These are phyloP conservation scores for Vimba vimba DNA, from an alignment of 2,113 vertebrate genomes.

Conservation along the genomic window DNA sequence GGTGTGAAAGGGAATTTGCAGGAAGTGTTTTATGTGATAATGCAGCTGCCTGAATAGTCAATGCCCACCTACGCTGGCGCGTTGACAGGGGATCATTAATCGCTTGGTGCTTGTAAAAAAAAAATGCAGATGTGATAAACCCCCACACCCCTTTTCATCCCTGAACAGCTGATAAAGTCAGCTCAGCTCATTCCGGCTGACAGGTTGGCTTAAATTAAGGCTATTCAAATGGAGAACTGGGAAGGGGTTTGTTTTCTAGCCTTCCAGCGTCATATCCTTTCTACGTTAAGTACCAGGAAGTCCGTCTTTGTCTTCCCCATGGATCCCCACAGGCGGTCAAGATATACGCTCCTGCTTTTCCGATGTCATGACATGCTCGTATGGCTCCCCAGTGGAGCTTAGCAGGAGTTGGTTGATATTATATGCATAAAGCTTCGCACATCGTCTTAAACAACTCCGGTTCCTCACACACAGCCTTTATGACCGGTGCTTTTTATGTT, in stretches of 20 bases:
- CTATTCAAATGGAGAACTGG: not conserved
- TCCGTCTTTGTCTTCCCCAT: slow-evolving; percentile 28
- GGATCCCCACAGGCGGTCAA: slow-evolving; percentile 19
- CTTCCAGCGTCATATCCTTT: slow-evolving; percentile 3
- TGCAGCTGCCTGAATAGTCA: slow-evolving; percentile 38
- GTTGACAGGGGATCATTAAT: slow-evolving; percentile 28
- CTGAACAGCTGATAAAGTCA: slow-evolving; percentile 27
- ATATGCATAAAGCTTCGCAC: slow-evolving; percentile 67
- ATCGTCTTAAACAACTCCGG: slow-evolving; percentile 64
- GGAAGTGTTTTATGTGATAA: slow-evolving; percentile 56
- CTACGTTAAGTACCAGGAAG: slow-evolving; percentile 57
- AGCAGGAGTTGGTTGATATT: slow-evolving; percentile 58
- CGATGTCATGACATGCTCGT: slow-evolving; percentile 51
- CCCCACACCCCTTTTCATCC: slow-evolving; percentile 13
- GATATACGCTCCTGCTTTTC: slow-evolving; percentile 54
- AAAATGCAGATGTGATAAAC: slow-evolving; percentile 31
- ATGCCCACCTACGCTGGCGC: slow-evolving; percentile 9
- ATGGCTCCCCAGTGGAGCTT: slow-evolving; percentile 59
- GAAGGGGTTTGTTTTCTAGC: not conserved
- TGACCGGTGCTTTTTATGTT: slow-evolving; percentile 32
- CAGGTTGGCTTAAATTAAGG: not conserved
- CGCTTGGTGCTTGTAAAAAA: not conserved
- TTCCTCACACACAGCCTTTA: slow-evolving; percentile 52
- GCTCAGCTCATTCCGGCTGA: not conserved
- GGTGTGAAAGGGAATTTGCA: slow-evolving; percentile 46